phyloP scores from a whole-genome alignment of 2,113 vertebrate species.

The Chaenogobius annularis region DNA sequence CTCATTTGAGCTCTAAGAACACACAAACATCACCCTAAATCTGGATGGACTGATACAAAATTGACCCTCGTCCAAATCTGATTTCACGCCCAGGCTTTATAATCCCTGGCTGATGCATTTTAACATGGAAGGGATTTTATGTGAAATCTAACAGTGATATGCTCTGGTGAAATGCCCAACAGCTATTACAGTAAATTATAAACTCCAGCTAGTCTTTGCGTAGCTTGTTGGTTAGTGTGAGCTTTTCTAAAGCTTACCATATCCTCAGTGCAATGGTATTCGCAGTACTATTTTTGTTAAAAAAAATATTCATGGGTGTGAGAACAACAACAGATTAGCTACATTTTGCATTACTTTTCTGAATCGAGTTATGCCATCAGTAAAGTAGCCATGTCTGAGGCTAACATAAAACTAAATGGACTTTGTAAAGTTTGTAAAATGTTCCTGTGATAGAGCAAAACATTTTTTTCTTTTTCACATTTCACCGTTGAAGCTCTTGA shows the following conservation, averaged over 20 bases:
- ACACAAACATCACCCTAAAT: constrained; percentile 20
- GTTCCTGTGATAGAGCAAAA: constrained; percentile 26
- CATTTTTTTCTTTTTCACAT: not conserved
- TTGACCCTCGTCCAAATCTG: constrained; percentile 51
- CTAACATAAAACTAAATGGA: not conserved
- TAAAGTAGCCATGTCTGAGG: no score
- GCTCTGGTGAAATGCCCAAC: not conserved
- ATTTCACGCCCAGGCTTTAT: constrained; percentile 49
- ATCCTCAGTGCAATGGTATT: not conserved
- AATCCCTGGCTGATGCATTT: constrained; percentile 26
- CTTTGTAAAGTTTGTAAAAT: constrained; percentile 10
- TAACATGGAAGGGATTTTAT: constrained; percentile 28
- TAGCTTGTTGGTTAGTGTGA: not conserved
- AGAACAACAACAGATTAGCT: not conserved
- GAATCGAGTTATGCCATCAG: not conserved
- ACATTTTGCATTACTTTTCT: not conserved
- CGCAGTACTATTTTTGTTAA: not conserved
- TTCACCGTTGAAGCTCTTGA: constrained; percentile 20
- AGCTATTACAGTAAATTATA: constrained; percentile 15
- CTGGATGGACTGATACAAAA: constrained; percentile 30
- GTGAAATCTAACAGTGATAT: constrained; percentile 29
- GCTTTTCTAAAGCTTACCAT: not conserved
- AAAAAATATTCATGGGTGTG: not conserved
- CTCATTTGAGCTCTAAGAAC: constrained; percentile 23
- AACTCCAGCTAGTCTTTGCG: not conserved